Base-by-base conservation (phyloP, 2,888 invertebrate species). In the Encarsia formosa region DNA sequence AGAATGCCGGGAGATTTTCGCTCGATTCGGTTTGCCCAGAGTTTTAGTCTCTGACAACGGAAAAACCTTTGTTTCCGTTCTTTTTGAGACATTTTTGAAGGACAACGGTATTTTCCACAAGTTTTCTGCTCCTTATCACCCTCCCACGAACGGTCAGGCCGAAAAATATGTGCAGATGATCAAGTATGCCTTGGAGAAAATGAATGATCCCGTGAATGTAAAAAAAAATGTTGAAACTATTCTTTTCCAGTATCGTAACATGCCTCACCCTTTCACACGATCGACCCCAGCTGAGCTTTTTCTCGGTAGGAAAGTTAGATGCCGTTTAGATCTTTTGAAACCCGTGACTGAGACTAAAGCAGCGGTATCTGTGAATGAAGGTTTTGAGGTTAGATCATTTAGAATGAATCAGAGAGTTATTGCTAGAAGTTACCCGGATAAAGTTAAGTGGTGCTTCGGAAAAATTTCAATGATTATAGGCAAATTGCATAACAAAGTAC, bases 131-230 rank as follows among this genome's bases (percentile, higher is more conserved):
- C 52, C 52, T 5, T 57, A 47, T 20, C 52, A 57, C 15, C 54
- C 50, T 4, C 34, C 54, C 8, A 52, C 52, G 2, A 52, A 57
- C 11, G 52, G 52, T 2, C 57, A 50, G 38, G 56, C 53, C 0
- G 51, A 56, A 45, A n/a, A 50, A 8, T 52, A 45, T 32, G 49
- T 56, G 1, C 47, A 56, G 35, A 52, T 47, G 4, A 40, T 34
- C 2, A 53, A 56, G 22, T 26, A 44, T 3, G 44, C 53, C 6
- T 38, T 53, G 4, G 5, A 37, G 13, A 22, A 43, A n/a, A n/a
- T n/a, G n/a, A n/a, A n/a, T n/a, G n/a, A n/a, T n/a, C n/a, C n/a
- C n/a, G n/a, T n/a, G n/a, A 8, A 34, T 34, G 18, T 34, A 15
- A 34, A 15, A 8, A 16, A 34, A n/a, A 15, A 34, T 16, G 8